Evolutionary conservation across 2,888 invertebrate species (phyloP).

Genomic region (Idaea straminata): DNA sequence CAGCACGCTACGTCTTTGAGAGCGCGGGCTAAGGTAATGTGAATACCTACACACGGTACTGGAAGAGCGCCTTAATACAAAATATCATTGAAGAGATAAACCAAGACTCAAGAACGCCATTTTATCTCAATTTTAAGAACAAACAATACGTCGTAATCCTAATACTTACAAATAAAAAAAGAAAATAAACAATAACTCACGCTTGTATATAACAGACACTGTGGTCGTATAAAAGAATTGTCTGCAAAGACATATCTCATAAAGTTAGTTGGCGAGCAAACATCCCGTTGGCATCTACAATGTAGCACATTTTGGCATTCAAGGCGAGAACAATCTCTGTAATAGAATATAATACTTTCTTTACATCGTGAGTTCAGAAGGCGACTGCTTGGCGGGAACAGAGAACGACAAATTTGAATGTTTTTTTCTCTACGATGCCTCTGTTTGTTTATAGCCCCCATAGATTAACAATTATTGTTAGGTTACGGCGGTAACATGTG

Average conservation of each 20-base stretch:
- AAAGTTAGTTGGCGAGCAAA: slow-evolving; percentile 72
- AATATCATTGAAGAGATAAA: not conserved
- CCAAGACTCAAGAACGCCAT: not conserved
- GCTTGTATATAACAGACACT: slow-evolving; percentile 46
- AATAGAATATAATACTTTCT: slow-evolving; percentile 70
- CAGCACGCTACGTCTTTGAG: too few species aligned
- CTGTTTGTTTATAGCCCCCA: slow-evolving; percentile 29
- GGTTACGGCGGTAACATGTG: slow-evolving; percentile 37
- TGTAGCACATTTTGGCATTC: slow-evolving; percentile 66
- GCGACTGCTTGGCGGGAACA: slow-evolving; percentile 29
- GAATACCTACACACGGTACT: too few species aligned
- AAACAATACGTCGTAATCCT: slow-evolving; percentile 37
- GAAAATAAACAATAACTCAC: slow-evolving; percentile 61
- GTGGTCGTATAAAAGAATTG: slow-evolving; percentile 63
- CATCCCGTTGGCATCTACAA: slow-evolving; percentile 58
- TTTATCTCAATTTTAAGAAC: slow-evolving; percentile 5
- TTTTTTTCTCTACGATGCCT: slow-evolving; percentile 9
- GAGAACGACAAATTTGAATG: slow-evolving; percentile 23
- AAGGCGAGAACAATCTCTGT: slow-evolving; percentile 74
- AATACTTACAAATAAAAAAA: slow-evolving; percentile 36
- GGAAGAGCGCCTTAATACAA: too few species aligned
- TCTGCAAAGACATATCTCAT: slow-evolving; percentile 68
- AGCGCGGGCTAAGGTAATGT: too few species aligned
- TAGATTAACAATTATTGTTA: slow-evolving; percentile 17
- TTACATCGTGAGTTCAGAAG: slow-evolving; percentile 32